A percentile compares a stretch with the other conserved stretches of the same genome.
These are phyloP conservation scores for Pocillopora meandrina DNA, from an alignment of 92 coral and sea anemone genomes.

Conservation along the genomic window DNA sequence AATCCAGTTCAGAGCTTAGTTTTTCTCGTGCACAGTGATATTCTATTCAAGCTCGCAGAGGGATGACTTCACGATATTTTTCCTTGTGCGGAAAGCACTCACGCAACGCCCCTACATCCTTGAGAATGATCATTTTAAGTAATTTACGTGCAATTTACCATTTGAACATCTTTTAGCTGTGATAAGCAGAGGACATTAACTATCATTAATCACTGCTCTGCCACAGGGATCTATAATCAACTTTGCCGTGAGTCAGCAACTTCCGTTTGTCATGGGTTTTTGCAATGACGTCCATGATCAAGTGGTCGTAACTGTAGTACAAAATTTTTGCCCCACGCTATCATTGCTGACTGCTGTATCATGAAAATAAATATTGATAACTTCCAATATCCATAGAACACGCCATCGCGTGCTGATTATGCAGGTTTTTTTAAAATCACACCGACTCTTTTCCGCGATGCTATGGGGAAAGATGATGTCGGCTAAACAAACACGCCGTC, in stretches of 20 bases:
- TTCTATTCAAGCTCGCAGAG: slow-evolving; percentile 5
- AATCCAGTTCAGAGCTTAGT: not conserved
- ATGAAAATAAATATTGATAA: not conserved
- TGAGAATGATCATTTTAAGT: not conserved
- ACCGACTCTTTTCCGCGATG: not conserved
- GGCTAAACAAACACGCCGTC: too few species aligned
- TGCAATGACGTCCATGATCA: not conserved
- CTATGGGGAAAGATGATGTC: too few species aligned
- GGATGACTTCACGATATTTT: slow-evolving; percentile 16
- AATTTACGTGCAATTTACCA: not conserved
- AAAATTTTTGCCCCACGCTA: slow-evolving; percentile 7
- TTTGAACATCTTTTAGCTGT: not conserved
- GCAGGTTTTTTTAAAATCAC: not conserved
- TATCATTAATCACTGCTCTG: slow-evolving; percentile 2
- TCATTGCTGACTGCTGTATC: slow-evolving; percentile 9
- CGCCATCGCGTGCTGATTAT: not conserved
- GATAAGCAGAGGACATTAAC: not conserved
- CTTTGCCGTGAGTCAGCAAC: slow-evolving; percentile 9
- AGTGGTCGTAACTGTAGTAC: not conserved
- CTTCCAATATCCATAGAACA: not conserved
- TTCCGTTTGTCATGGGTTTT: not conserved
- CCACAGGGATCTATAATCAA: not conserved
- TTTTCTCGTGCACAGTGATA: slow-evolving; percentile 27
- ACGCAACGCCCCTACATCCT: slow-evolving; percentile 12
- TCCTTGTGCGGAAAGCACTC: not conserved